Base-by-base conservation (phyloP, 2,888 invertebrate genomes). In the Machimus rusticus region DNA sequence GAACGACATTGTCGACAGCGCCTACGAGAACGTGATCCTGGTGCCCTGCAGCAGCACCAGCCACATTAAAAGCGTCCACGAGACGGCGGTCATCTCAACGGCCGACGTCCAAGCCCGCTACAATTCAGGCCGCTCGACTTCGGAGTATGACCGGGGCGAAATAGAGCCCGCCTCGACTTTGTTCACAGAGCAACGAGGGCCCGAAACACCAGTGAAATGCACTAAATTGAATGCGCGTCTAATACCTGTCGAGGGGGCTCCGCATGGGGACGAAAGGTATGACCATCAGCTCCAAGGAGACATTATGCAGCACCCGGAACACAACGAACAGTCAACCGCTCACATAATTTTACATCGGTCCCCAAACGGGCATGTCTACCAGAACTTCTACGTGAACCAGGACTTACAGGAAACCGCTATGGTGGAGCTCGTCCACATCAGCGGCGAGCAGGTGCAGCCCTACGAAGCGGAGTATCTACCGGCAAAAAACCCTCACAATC, bases 331-430 rank as follows among this genome's bases (percentile, higher is more conserved):
- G 12, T 66, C 66, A 12, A 14, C 23, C 12, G 77, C 51, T 37
- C 86, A 86, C 12, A 51, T 86, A n/a, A 86, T 89, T 9, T 37
- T 88, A 6, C 86, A 89, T 66, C 89, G 89, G 28, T 89, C 89
- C 23, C 89, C 90, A 1, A 89, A 89, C 66, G 90, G 90, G 0
- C 89, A 89, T 81, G 43, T 90, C 2, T 90, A 90, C 84, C 90
- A 90, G 81, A 89, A 89, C 31, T 89, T 87, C 14, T 89, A 89
- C 55, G 87, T 89, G 9, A 85, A 85, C 31, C 74, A 74, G 16
- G 85, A 74, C 31, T n/a, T 46, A 8, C 74, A 23, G 12, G 74
- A 39, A 51, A 74, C 39, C 6, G 87, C 39, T 19, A 87, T 86
- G 74, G 89, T 89, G 5, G 88, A 90, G 19, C 81, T 90, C 23